A percentile compares a stretch with the other conserved stretches of the same genome.
phyloP scores from a whole-genome alignment of 2,113 vertebrate genomes.

The Rutilus rutilus region DNA sequence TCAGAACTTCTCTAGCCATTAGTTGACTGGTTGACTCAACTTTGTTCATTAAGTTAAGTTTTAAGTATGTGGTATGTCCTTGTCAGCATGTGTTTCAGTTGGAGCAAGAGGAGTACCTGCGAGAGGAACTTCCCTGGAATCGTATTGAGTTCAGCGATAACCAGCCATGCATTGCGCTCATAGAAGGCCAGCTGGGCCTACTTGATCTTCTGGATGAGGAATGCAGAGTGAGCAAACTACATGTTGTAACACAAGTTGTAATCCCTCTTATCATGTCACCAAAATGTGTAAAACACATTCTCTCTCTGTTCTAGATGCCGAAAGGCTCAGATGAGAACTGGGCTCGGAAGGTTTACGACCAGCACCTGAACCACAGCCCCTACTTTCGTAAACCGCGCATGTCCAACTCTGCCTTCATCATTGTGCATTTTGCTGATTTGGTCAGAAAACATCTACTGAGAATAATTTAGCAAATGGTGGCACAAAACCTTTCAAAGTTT shows the following conservation, averaged over 20 bases:
- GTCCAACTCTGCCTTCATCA: slow-evolving; percentile 72
- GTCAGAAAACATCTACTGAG: slow-evolving; percentile 59
- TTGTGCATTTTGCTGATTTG: slow-evolving; percentile 81
- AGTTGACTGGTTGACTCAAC: background rate
- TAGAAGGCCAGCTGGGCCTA: slow-evolving; percentile 76
- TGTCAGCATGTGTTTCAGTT: slow-evolving; percentile 80
- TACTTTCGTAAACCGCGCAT: slow-evolving; percentile 79
- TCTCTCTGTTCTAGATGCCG: slow-evolving; percentile 73
- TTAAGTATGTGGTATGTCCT: background rate
- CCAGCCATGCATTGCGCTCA: slow-evolving; percentile 78
- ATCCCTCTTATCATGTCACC: background rate
- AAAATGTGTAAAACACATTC: background rate
- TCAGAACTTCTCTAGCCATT: background rate
- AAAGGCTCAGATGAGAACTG: slow-evolving; percentile 81
- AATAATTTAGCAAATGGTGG: too few species aligned
- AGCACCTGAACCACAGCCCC: slow-evolving; percentile 69
- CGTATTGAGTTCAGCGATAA: slow-evolving; percentile 80
- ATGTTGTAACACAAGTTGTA: background rate
- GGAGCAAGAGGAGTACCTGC: slow-evolving; percentile 82
- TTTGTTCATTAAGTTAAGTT: background rate
- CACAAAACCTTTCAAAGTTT: background rate
- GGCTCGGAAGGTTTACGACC: slow-evolving; percentile 79
- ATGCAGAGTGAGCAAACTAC: slow-evolving; percentile 70
- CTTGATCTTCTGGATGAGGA: slow-evolving; percentile 83
- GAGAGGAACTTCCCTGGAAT: slow-evolving; percentile 80